A percentile compares a stretch with the other conserved stretches of the same genome.
phyloP scores from a whole-genome alignment of 2,113 vertebrate species.

The Cyprinodon brontotheroides region DNA sequence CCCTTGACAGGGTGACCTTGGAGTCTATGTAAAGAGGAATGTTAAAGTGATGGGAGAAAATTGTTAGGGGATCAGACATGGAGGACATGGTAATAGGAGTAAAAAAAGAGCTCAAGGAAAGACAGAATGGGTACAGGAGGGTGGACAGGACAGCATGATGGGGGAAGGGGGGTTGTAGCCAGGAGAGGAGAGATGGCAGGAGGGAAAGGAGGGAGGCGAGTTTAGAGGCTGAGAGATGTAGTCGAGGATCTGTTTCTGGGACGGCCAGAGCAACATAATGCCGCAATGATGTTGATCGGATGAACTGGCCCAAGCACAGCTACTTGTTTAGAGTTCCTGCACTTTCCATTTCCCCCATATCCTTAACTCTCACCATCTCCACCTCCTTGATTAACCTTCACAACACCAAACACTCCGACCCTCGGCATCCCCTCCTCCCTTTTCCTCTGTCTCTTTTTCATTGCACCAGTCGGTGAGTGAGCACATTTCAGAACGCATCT shows the following conservation, averaged over 20 bases:
- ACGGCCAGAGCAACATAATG: slow-evolving; percentile 59
- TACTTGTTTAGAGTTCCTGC: slow-evolving; percentile 11
- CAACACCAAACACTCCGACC: slow-evolving; percentile 45
- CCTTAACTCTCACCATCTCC: slow-evolving; percentile 27
- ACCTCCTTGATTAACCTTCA: slow-evolving; percentile 58
- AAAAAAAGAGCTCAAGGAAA: slow-evolving; percentile 42
- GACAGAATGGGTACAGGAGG: slow-evolving; percentile 8
- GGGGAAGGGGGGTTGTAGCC: not conserved
- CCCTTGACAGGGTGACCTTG: slow-evolving; percentile 72
- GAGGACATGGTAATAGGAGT: slow-evolving; percentile 17
- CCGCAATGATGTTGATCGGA: slow-evolving; percentile 61
- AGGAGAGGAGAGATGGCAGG: slow-evolving; percentile 22
- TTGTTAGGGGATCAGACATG: slow-evolving; percentile 28
- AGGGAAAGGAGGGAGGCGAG: slow-evolving; percentile 36
- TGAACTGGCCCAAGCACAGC: slow-evolving; percentile 36
- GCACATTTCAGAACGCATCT: slow-evolving; percentile 69
- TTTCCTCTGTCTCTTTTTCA: not conserved
- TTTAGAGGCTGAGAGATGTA: slow-evolving; percentile 35
- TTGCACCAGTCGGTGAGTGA: slow-evolving; percentile 72
- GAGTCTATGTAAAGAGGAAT: slow-evolving; percentile 41
- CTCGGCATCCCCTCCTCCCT: not conserved
- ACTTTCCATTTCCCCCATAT: slow-evolving; percentile 20
- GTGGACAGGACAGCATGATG: slow-evolving; percentile 9
- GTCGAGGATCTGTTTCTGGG: slow-evolving; percentile 68
- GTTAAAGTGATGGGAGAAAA: slow-evolving; percentile 58